Evolutionary conservation across 2,797 vertebrate species (phyloP).

Genomic region (Choloepus didactylus): DNA sequence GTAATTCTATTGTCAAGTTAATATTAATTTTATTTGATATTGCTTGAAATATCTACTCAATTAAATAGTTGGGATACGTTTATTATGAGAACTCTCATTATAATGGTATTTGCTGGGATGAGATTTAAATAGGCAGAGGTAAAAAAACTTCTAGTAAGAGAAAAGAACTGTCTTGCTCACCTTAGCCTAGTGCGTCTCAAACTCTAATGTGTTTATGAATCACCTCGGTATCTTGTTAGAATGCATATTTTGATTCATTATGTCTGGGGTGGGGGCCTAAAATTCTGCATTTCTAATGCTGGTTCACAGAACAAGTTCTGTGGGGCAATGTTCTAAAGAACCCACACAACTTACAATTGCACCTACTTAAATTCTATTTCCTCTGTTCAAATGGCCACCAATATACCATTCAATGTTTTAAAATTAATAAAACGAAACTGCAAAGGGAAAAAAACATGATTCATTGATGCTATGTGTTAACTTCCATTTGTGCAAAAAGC

Average conservation of each 20-base stretch:
- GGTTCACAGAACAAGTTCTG: not conserved
- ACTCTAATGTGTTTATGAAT: not conserved
- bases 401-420: not conserved
- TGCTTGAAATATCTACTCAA: slow-evolving; percentile 20
- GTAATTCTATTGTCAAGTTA: not conserved
- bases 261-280: not conserved
- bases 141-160: not conserved
- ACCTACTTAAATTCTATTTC: not conserved
- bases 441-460: not conserved
- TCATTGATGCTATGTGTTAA: not conserved
- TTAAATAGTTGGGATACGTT: slow-evolving; percentile 23
- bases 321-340: not conserved
- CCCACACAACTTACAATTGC: not conserved
- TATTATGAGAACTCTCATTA: not conserved
- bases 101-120: not conserved
- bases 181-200: not conserved
- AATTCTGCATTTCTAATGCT: not conserved
- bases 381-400: not conserved
- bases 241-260: not conserved
- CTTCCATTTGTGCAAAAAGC: not conserved
- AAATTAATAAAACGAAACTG: slow-evolving; percentile 7
- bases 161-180: not conserved
- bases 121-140: slow-evolving; percentile 4
- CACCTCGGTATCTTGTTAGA: not conserved
- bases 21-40: slow-evolving; percentile 7